A percentile compares a stretch with the other conserved stretches of the same genome.
Evolutionary conservation across 53 echinoderm and acorn worm species (phyloP).

Genomic region (Paelopatides confundens): DNA sequence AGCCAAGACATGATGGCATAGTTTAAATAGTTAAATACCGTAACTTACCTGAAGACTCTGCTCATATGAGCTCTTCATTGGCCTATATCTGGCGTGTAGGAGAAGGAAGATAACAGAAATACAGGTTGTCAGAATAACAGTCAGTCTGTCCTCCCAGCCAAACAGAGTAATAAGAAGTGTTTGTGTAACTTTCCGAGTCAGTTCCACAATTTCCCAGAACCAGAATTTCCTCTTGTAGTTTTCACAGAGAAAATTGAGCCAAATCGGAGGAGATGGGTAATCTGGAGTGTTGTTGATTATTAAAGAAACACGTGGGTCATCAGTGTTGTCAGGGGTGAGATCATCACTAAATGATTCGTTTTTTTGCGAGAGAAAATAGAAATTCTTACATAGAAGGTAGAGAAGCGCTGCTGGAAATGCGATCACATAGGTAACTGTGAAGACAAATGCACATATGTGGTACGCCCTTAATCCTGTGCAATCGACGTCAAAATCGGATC

Average conservation of each 20-base stretch:
- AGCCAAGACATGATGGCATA: no score
- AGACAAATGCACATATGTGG: conserved; percentile 55
- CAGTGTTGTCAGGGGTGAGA: background rate
- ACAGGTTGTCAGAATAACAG: background rate
- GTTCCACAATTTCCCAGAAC: conserved; percentile 36
- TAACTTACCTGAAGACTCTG: conserved; percentile 19
- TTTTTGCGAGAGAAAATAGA: background rate
- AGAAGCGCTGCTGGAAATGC: conserved; percentile 62
- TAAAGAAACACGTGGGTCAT: background rate
- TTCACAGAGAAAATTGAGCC: conserved; percentile 4
- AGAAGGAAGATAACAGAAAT: conserved; percentile 17
- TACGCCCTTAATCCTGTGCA: conserved; percentile 15
- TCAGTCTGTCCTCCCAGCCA: conserved; percentile 15
- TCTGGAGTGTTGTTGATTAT: background rate
- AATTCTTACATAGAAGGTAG: conserved; percentile 35
- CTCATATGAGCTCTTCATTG: conserved; percentile 8
- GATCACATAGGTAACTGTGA: conserved; percentile 55
- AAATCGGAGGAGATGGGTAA: background rate
- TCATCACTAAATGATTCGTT: background rate
- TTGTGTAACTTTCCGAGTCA: conserved; percentile 12
- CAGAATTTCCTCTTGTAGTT: conserved; percentile 17
- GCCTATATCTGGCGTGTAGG: background rate
- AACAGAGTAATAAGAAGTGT: background rate
- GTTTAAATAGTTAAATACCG: no score
- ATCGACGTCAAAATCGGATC: conserved; percentile 67